Evolutionary conservation across 2,113 vertebrate genomes (phyloP).

Genomic region (Ceyx melanurus): DNA sequence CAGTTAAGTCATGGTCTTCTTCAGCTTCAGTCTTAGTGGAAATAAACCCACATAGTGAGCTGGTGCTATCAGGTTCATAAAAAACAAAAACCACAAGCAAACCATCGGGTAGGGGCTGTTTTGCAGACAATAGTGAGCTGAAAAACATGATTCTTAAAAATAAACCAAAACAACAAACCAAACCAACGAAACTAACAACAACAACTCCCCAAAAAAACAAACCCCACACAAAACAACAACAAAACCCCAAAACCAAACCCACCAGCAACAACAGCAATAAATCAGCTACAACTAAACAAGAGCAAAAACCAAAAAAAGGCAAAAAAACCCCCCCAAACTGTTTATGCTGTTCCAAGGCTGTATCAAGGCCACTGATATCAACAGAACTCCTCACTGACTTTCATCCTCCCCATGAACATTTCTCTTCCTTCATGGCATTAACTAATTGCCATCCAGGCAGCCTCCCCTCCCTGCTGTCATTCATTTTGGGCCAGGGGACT

Average conservation of each 20-base stretch:
- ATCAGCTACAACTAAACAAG: too few species aligned
- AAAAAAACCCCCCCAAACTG: too few species aligned
- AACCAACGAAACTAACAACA: neutral
- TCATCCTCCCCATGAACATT: neutral
- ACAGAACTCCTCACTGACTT: neutral
- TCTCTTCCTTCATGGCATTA: neutral
- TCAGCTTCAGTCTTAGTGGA: neutral
- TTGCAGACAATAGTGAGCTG: neutral
- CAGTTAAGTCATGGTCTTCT: neutral
- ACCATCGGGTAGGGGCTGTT: neutral
- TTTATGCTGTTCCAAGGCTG: neutral
- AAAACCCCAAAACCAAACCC: too few species aligned
- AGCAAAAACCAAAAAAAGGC: too few species aligned
- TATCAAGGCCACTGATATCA: neutral
- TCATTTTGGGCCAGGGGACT: neutral
- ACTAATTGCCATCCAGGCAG: neutral
- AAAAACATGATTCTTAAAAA: neutral
- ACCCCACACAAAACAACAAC: too few species aligned
- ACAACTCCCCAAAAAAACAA: too few species aligned
- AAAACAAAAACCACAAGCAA: neutral
- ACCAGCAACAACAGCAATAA: too few species aligned
- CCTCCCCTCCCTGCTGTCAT: neutral
- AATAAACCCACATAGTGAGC: neutral
- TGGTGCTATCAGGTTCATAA: neutral
- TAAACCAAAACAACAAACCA: neutral